phyloP scores from a whole-genome alignment of 1,140 invertebrate species.

The Hylyphantes graminicola region DNA sequence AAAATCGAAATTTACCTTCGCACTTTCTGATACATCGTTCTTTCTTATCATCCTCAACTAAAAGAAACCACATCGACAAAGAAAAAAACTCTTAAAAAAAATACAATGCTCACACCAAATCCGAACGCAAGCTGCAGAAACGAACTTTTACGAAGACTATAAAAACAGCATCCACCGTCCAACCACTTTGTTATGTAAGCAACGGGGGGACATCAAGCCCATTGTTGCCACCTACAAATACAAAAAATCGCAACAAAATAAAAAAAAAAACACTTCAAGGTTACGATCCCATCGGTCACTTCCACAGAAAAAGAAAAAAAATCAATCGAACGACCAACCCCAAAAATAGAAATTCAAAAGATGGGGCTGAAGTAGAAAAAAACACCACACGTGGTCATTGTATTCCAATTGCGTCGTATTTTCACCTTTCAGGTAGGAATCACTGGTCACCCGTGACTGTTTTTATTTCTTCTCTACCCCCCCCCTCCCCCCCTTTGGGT shows the following conservation, averaged over 20 bases:
- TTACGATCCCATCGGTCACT: background rate
- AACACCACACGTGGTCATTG: constrained; percentile 24
- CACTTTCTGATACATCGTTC: too few species aligned
- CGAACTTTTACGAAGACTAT: too few species aligned
- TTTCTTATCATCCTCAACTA: too few species aligned
- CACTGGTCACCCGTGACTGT: constrained; percentile 35
- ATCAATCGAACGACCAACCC: background rate
- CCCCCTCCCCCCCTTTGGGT: constrained; percentile 9
- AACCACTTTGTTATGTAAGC: constrained; percentile 18
- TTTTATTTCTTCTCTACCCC: background rate
- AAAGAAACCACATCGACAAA: too few species aligned
- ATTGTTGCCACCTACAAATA: background rate
- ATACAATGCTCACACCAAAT: too few species aligned
- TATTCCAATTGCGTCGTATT: constrained; percentile 36
- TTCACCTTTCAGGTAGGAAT: constrained; percentile 25
- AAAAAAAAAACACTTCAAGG: background rate
- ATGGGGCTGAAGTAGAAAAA: background rate
- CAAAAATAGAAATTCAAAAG: background rate
- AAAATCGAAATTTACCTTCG: too few species aligned
- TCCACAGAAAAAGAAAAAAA: background rate
- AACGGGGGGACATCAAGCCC: background rate
- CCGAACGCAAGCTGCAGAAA: background rate
- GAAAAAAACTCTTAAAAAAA: too few species aligned
- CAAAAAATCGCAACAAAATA: background rate
- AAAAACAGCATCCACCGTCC: too few species aligned